These are phyloP conservation scores for Ctenicera cuprea DNA, from an alignment of 2,888 invertebrate genomes.

Conservation along the genomic window DNA sequence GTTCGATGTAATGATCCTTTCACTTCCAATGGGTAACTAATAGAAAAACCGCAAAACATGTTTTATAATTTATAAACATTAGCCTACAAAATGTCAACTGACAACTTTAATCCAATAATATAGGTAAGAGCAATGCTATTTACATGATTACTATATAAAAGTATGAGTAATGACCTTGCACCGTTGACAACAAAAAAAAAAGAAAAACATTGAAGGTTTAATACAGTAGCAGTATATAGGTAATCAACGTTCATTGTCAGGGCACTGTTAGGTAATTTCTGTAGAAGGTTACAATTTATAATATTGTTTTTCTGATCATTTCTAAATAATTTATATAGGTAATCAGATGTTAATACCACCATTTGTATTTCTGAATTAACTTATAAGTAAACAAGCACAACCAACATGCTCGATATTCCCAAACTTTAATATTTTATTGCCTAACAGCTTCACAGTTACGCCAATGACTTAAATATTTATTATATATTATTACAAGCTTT, in stretches of 20 bases:
- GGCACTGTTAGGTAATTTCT: constrained; percentile 26
- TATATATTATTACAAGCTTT: no score
- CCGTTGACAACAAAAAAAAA: constrained; percentile 6
- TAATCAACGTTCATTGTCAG: constrained; percentile 45
- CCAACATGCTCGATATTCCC: no score
- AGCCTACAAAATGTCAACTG: not conserved
- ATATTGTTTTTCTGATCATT: constrained; percentile 18
- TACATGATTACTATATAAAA: constrained; percentile 23
- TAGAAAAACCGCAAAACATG: no score
- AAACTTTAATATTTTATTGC: no score
- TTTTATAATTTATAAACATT: no score
- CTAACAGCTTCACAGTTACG: no score
- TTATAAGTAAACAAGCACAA: no score
- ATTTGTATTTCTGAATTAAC: no score
- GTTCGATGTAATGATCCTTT: no score
- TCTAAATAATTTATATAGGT: not conserved
- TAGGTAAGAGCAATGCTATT: constrained; percentile 6
- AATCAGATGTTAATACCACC: no score
- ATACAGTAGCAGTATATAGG: constrained; percentile 7
- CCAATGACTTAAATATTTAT: no score
- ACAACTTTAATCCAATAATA: not conserved
- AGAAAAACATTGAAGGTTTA: constrained; percentile 19
- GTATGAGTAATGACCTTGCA: constrained; percentile 31
- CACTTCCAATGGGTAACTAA: no score
- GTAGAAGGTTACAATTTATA: constrained; percentile 21